phyloP scores from a whole-genome alignment of 2,888 invertebrate species.

The Eupithecia tripunctaria region DNA sequence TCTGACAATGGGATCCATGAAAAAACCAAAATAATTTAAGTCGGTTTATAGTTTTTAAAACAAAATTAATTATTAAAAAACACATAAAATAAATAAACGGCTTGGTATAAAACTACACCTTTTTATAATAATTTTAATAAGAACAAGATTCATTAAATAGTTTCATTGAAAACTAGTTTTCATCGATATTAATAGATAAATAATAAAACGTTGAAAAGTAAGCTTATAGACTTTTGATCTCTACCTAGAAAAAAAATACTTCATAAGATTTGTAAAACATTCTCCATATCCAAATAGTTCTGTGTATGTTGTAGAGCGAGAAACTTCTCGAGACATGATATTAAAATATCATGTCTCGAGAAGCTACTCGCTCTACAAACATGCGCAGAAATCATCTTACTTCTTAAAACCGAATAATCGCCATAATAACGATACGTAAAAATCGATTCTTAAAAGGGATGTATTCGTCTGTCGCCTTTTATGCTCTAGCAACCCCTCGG shows the following conservation, averaged over 20 bases:
- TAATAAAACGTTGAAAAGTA: background rate
- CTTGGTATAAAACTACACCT: background rate
- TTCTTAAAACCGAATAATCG: constrained; percentile 9
- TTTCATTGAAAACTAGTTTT: too few relatives aligned
- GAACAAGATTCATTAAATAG: background rate
- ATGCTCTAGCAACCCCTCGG: constrained; percentile 29
- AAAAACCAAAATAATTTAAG: too few relatives aligned
- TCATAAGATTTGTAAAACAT: background rate
- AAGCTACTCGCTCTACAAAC: background rate
- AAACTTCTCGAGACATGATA: too few relatives aligned
- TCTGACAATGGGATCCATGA: too few relatives aligned
- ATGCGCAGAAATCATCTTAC: constrained; percentile 1
- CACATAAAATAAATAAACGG: too few relatives aligned
- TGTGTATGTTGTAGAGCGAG: too few relatives aligned
- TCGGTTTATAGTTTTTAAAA: too few relatives aligned
- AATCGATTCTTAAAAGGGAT: constrained; percentile 23
- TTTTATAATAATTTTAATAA: background rate
- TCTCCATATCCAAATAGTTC: background rate
- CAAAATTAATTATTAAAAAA: too few relatives aligned
- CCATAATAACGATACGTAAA: background rate
- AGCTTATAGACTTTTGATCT: background rate
- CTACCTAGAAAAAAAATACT: background rate
- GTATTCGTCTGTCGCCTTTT: constrained; percentile 18
- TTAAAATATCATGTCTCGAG: background rate
- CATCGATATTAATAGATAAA: background rate